phyloP scores from a whole-genome alignment of 2,797 vertebrate species.

The Nothura maculosa region DNA sequence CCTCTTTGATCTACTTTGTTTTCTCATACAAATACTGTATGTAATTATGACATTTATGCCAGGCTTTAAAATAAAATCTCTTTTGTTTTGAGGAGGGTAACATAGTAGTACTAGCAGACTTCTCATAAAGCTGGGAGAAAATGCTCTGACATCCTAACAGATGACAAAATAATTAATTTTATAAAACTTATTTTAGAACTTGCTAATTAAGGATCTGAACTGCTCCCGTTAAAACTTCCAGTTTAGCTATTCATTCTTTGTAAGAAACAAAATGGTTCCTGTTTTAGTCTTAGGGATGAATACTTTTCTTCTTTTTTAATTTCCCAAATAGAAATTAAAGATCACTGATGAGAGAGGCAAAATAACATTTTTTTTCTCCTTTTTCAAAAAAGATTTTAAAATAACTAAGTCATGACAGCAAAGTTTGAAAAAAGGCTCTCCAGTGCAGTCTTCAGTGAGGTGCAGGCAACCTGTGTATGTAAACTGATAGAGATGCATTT shows the following conservation, averaged over 20 bases:
- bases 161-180: constrained; percentile 49
- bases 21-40: constrained; percentile 64
- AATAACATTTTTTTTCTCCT: neutral
- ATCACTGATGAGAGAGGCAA: neutral
- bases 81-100: constrained; percentile 58
- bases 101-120: constrained; percentile 45
- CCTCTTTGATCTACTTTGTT: constrained; percentile 79
- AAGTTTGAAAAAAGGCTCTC: neutral
- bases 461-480: neutral
- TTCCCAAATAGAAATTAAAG: neutral
- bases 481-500: neutral
- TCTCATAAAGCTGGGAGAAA: constrained; percentile 36
- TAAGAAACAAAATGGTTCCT: neutral
- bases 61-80: constrained; percentile 65
- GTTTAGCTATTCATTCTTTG: neutral
- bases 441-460: neutral
- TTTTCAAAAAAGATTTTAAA: neutral
- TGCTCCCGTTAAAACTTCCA: neutral
- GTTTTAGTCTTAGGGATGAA: neutral
- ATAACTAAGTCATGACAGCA: neutral
- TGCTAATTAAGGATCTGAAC: constrained; percentile 45
- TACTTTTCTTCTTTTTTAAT: neutral
- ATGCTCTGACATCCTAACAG: constrained; percentile 42
- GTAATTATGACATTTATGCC: constrained; percentile 74
- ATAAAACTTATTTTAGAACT: constrained; percentile 39